Base-by-base conservation (phyloP, 1,140 invertebrate genomes). In the Diabrotica undecimpunctata region DNA sequence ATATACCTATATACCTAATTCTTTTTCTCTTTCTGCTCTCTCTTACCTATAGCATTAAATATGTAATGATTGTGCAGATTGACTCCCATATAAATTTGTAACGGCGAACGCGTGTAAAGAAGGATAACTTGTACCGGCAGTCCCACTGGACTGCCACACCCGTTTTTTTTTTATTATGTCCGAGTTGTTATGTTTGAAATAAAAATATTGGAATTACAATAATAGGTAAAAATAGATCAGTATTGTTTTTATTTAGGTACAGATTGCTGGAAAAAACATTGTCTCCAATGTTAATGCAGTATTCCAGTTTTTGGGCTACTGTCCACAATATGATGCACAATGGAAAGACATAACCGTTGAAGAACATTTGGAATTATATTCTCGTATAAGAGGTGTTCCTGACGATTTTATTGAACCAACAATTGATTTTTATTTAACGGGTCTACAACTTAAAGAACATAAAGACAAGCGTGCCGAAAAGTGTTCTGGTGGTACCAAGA, bases 401-500 rank as follows among this genome's bases (percentile, higher is more conserved):
- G 83, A 83, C 73, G 73, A 78, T 10, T 85, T 90, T 52, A 84
- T 88, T 50, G 77, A 83, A 14, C 82, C 83, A 76, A 83, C 90
- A 65, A 85, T 90, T 38, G 85, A 88, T 72, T 83, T 87, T 10
- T 93, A 90, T 76, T 77, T 93, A 5, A 80, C 85, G 61, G 89
- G 89, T 7, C 83, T 95, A 7, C 88, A 91, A 80, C 90, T 95
- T 67, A 81, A 87, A 66, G 91, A 94, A 71, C 92, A 95, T 78
- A 85, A 86, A 0, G 82, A 89, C 53, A 95, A 95, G 76, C 84
- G 87, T 70, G 84, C 87, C 0, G 86, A 90, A 66, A 86, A 90
- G 68, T 92, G 94, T 75, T 96, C 93, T 5, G 94, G 94, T 2
- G 95, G 94, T 11, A 96, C 94, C 2, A 89, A 90, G 78, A 84